Evolutionary conservation across 2,888 invertebrate genomes (phyloP).

Genomic region (Helleia helle): DNA sequence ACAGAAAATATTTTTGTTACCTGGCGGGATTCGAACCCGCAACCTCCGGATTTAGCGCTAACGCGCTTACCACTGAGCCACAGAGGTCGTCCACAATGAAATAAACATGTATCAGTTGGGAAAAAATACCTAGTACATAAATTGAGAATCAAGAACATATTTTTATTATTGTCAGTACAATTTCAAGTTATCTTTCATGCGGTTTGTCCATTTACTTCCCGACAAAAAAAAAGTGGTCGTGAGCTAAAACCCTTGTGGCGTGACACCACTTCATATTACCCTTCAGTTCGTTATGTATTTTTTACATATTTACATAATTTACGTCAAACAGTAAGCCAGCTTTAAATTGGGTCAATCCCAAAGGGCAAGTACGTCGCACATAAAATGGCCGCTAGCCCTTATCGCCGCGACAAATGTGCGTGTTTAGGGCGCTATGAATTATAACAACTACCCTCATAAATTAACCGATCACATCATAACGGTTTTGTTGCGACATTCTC

Average conservation of each 20-base stretch:
- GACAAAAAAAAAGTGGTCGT: not conserved
- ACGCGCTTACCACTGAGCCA: too few relatives aligned
- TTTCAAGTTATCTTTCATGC: not conserved
- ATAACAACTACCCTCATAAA: slow-evolving; percentile 35
- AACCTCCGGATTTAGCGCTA: too few relatives aligned
- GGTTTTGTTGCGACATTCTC: slow-evolving; percentile 15
- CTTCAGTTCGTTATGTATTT: slow-evolving; percentile 6
- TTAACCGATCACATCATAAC: slow-evolving; percentile 45
- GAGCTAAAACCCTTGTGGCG: not conserved
- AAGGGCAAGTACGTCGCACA: slow-evolving; percentile 18
- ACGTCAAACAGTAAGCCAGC: slow-evolving; percentile 14
- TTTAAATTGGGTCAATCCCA: slow-evolving; percentile 19
- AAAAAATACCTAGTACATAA: too few relatives aligned
- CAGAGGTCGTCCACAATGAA: too few relatives aligned
- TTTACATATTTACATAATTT: slow-evolving; percentile 15
- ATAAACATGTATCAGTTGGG: too few relatives aligned
- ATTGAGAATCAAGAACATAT: too few relatives aligned
- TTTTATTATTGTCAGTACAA: too few relatives aligned
- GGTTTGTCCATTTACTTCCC: slow-evolving; percentile 1
- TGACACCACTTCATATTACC: slow-evolving; percentile 2
- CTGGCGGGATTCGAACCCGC: too few relatives aligned
- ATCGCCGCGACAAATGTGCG: slow-evolving; percentile 39
- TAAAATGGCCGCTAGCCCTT: slow-evolving; percentile 25
- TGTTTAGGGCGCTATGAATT: slow-evolving; percentile 37
- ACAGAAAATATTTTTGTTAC: too few relatives aligned